Evolutionary conservation across 1,140 invertebrate genomes (phyloP), one percentile per base, ranked within the genome.

Genomic region (Drosophila pseudoananassae): DNA sequence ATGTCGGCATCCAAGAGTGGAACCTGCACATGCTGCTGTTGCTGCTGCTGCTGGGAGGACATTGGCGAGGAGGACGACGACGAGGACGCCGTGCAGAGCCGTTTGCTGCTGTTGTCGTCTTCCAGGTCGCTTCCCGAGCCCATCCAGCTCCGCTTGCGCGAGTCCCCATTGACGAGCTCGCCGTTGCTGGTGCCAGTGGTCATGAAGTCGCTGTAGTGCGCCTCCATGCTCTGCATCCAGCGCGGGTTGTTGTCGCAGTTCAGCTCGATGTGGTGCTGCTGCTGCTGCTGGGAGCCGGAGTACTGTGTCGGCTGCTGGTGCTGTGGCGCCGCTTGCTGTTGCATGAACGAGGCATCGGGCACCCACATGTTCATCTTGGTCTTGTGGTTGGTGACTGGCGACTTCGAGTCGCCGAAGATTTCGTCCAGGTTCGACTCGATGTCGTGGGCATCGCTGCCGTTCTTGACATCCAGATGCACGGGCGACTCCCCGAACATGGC

Each of bases 401-500:
- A 90, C 51, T 91, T 88, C 1, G 83, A 83, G 14, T 91, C 91
- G 10, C 91, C 85, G 56, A 92, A 92, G 4, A 92, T 84, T 40
- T 90, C 90, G 49, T 92, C 91, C 45, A 92, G 52, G 49, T 90
- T 89, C 0, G 91, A 85, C 53, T 92, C 91, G 55, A 92, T 91
- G 46, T 91, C 78, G 10, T 90, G 70, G 0, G 71, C 58, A 71
- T 91, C 87, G 31, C 53, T 89, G 56, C 82, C 76, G 53, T 71
- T 84, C 43, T 92, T 90, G 7, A 78, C 78, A 36, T 89, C 85
- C 56, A 91, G 59, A 27, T 88, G 82, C n/a, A 92, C 91, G 0
- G 91, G 89, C 3, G 91, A 91, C 58, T 91, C 91, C 0, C 90
- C 90, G 25, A 92, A 92, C 90, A 92, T 92, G n/a, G 91, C 89